Evolutionary conservation across 1,140 invertebrate species (phyloP).

Genomic region (Sminthurinus signatus): DNA sequence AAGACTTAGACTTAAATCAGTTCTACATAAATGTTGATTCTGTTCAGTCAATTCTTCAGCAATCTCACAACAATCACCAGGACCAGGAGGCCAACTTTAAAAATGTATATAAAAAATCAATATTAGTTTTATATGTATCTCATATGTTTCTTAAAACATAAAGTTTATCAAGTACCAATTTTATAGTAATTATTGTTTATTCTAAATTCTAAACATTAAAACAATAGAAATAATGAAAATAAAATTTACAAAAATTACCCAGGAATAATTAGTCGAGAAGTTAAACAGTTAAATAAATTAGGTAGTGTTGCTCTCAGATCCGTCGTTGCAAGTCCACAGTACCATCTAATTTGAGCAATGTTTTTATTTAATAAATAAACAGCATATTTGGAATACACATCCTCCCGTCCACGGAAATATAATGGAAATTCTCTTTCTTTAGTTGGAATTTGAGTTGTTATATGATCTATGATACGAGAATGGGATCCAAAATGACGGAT

Average conservation of each 20-base stretch:
- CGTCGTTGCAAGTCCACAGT: conserved; percentile 59
- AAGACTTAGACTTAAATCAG: conserved; percentile 26
- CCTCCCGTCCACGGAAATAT: conserved; percentile 65
- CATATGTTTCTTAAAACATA: too few species aligned
- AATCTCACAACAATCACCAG: conserved; percentile 31
- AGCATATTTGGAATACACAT: conserved; percentile 68
- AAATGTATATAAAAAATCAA: too few species aligned
- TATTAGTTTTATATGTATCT: too few species aligned
- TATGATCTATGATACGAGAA: conserved; percentile 63
- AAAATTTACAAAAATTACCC: too few species aligned
- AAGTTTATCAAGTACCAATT: too few species aligned
- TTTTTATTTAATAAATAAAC: conserved; percentile 84
- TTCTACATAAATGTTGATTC: conserved; percentile 11
- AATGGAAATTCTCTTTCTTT: conserved; percentile 75
- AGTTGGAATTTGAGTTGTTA: conserved; percentile 62
- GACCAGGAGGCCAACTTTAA: conserved; percentile 39
- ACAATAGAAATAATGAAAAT: too few species aligned
- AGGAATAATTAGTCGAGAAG: conserved; percentile 31
- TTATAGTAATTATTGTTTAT: too few species aligned
- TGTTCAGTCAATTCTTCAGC: conserved; percentile 41
- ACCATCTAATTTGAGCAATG: conserved; percentile 71
- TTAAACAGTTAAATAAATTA: conserved; percentile 60
- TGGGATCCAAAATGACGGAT: conserved; percentile 67
- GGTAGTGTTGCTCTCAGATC: conserved; percentile 66
- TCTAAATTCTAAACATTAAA: too few species aligned